phyloP scores from a whole-genome alignment of 2,888 invertebrate species.

The Hirudinaria manillensis region DNA sequence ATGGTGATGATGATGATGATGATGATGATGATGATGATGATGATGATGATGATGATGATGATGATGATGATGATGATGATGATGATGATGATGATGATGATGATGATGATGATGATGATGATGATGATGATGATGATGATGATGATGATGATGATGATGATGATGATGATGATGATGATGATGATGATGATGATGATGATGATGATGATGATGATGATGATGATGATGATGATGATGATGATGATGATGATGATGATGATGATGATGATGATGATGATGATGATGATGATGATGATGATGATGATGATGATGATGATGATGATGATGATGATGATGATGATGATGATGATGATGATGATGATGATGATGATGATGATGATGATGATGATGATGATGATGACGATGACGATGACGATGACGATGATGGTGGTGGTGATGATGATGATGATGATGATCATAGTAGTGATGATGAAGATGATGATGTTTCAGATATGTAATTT shows the following conservation, averaged over 20 bases:
- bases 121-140: constrained; percentile 21
- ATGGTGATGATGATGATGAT: constrained; percentile 10
- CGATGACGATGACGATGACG: neutral
- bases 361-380: constrained; percentile 31
- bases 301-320: constrained; percentile 3
- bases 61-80: constrained; percentile 29
- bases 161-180: constrained; percentile 24
- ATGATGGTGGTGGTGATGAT: constrained; percentile 11
- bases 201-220: constrained; percentile 31
- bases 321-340: constrained; percentile 18
- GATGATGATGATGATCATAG: constrained; percentile 26
- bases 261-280: constrained; percentile 22
- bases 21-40: constrained; percentile 26
- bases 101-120: constrained; percentile 27
- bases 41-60: constrained; percentile 29
- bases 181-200: constrained; percentile 30
- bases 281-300: constrained; percentile 26
- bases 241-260: constrained; percentile 1
- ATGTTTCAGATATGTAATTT: neutral
- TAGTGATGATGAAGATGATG: constrained; percentile 20
- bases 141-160: constrained; percentile 26
- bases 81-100: constrained; percentile 31
- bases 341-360: constrained; percentile 30
- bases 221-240: neutral
- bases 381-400: constrained; percentile 21